Percentiles rank a stretch among this genome's conserved stretches.
These are phyloP conservation scores for Crypturellus undulatus DNA, from an alignment of 2,113 vertebrate genomes.

Conservation along the genomic window DNA sequence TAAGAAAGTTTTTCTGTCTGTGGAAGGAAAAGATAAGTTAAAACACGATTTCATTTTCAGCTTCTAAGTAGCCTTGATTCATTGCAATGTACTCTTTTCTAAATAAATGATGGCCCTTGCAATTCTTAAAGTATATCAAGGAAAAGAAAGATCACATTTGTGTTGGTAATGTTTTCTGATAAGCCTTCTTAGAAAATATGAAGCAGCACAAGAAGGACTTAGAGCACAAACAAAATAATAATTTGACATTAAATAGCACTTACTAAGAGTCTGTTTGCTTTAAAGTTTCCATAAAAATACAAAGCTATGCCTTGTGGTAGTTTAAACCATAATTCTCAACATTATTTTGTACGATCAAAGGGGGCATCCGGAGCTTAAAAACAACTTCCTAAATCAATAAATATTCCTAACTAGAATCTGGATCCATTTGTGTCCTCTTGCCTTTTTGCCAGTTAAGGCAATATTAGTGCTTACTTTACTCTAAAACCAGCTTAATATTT, in stretches of 20 bases:
- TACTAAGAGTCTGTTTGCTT: neutral
- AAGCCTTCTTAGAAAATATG: neutral
- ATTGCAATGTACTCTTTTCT: neutral
- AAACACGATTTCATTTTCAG: neutral
- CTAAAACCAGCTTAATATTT: neutral
- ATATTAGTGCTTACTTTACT: neutral
- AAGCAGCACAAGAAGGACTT: neutral
- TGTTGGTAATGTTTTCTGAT: neutral
- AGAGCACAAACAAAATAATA: neutral
- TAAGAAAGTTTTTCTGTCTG: neutral
- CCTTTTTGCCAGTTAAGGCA: neutral
- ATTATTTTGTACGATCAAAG: neutral
- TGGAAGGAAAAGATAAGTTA: neutral
- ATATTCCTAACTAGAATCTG: neutral
- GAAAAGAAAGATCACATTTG: neutral
- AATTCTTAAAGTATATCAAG: neutral
- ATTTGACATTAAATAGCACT: neutral
- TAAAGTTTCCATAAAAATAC: neutral
- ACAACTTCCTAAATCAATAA: neutral
- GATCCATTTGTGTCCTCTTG: neutral
- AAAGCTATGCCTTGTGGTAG: neutral
- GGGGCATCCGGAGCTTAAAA: neutral
- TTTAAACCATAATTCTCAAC: neutral
- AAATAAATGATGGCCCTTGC: neutral
- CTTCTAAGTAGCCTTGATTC: neutral